phyloP scores from a whole-genome alignment of 2,888 invertebrate genomes.

The Ernsta delagoae region DNA sequence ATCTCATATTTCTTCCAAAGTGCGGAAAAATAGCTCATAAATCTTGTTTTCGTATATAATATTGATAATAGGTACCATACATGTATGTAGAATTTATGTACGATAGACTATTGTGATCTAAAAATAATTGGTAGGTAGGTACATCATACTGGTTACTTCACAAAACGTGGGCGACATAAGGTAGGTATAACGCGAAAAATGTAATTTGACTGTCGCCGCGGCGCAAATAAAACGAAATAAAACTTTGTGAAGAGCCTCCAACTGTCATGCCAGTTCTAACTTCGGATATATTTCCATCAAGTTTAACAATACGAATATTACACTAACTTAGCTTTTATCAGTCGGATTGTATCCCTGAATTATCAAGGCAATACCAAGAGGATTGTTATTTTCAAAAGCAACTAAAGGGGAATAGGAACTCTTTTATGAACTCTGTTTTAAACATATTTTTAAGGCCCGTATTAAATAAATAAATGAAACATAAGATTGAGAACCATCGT shows the following conservation, averaged over 20 bases:
- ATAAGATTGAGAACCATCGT: no score
- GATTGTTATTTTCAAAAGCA: no score
- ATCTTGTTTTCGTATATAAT: no score
- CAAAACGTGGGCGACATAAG: background rate
- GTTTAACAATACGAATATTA: background rate
- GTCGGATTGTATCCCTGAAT: background rate
- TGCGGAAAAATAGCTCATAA: no score
- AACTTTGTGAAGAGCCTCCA: constrained; percentile 9
- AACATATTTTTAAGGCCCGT: no score
- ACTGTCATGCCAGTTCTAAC: background rate
- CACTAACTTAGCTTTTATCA: background rate
- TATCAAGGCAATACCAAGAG: no score
- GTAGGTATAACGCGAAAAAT: constrained; percentile 11
- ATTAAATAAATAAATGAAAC: no score
- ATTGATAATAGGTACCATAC: no score
- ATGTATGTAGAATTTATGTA: no score
- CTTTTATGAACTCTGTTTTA: no score
- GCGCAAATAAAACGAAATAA: constrained; percentile 11
- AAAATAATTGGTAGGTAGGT: background rate
- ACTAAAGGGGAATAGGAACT: no score
- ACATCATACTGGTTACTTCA: background rate
- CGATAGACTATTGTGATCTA: background rate
- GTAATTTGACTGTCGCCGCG: constrained; percentile 20
- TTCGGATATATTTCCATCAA: constrained; percentile 3
- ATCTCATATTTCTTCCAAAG: no score